These are phyloP conservation scores for Amblyopsis rosae DNA, from an alignment of 2,113 vertebrate species.

Conservation along the genomic window DNA sequence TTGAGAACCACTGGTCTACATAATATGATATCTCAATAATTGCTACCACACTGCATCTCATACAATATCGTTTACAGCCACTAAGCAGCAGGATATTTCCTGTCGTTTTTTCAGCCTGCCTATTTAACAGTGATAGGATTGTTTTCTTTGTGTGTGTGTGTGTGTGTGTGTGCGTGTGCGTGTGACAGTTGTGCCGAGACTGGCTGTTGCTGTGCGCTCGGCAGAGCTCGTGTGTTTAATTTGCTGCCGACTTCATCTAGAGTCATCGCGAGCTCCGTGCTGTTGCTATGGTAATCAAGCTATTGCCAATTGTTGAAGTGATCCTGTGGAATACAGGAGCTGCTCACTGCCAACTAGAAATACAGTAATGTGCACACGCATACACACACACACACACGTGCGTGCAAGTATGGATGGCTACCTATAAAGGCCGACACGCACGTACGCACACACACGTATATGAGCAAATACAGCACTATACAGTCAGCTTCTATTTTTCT, in stretches of 20 bases:
- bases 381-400: neutral
- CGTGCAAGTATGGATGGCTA: conserved; percentile 10
- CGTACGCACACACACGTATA: conserved; percentile 9
- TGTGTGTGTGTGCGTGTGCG: neutral
- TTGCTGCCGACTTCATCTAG: conserved; percentile 56
- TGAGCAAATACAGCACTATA: conserved; percentile 16
- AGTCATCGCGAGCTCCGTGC: conserved; percentile 53
- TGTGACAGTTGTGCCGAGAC: conserved; percentile 40
- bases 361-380: neutral
- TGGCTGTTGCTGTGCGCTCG: conserved; percentile 20
- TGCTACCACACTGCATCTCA: neutral
- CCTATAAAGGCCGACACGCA: conserved; percentile 7
- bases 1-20: neutral
- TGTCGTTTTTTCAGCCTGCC: neutral
- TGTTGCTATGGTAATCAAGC: conserved; percentile 79
- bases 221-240: conserved; percentile 44
- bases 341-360: conserved; percentile 48
- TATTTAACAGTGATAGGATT: conserved; percentile 9
- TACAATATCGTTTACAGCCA: conserved; percentile 6
- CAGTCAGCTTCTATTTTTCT: conserved; percentile 10
- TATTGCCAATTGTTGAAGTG: conserved; percentile 72
- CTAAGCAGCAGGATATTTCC: neutral
- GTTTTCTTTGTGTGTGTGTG: conserved; percentile 13
- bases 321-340: conserved; percentile 67
- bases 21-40: neutral